These are phyloP conservation scores for Kryptopterus vitreolus DNA, from an alignment of 2,797 vertebrate species.

Conservation along the genomic window DNA sequence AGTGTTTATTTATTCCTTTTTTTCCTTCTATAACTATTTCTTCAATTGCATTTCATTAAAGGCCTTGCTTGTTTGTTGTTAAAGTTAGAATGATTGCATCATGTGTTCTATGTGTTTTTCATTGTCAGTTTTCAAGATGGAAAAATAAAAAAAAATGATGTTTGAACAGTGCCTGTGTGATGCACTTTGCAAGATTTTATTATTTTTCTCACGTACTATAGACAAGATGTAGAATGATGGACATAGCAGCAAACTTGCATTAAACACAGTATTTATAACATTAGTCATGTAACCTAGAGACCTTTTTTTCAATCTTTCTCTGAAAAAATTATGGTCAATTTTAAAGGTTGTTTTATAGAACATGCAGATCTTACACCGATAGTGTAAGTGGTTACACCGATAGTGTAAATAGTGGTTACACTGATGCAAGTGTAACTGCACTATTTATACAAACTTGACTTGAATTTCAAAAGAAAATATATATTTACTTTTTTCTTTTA, in stretches of 20 bases:
- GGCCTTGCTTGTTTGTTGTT: slow-evolving; percentile 58
- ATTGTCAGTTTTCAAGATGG: slow-evolving; percentile 65
- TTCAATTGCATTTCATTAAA: slow-evolving; percentile 54
- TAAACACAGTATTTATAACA: neutral
- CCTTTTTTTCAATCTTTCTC: too few relatives aligned
- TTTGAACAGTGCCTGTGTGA: slow-evolving; percentile 28
- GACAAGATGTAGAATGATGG: neutral
- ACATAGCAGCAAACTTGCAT: neutral
- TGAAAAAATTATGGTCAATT: too few relatives aligned
- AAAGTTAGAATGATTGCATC: slow-evolving; percentile 63
- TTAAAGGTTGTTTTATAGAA: too few relatives aligned
- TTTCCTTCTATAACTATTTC: slow-evolving; percentile 14
- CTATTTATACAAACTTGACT: too few relatives aligned
- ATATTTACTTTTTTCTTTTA: too few relatives aligned
- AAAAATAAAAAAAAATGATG: slow-evolving; percentile 61
- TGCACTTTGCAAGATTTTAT: neutral
- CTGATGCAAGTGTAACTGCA: too few relatives aligned
- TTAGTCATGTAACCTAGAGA: neutral
- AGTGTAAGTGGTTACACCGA: too few relatives aligned
- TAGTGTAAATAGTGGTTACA: too few relatives aligned
- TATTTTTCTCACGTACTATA: neutral
- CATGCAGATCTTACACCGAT: too few relatives aligned
- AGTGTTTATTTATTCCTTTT: slow-evolving; percentile 57
- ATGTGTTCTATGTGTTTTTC: slow-evolving; percentile 63
- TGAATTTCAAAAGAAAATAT: too few relatives aligned